phyloP scores from a whole-genome alignment of 2,888 invertebrate species.

The Chymomyza caudatula region DNA sequence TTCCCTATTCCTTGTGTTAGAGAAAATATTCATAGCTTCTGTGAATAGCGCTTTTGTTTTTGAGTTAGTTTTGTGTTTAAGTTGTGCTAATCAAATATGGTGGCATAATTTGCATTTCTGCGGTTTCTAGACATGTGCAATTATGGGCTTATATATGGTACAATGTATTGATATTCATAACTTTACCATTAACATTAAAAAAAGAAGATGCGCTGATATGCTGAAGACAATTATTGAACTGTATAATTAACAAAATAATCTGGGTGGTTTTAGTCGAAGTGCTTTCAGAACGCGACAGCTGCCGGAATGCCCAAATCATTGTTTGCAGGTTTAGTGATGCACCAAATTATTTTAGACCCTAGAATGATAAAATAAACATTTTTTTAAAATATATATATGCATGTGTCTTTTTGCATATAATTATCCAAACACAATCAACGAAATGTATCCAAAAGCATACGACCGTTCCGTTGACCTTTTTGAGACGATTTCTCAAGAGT shows the following conservation, averaged over 20 bases:
- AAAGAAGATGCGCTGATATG: slow-evolving; percentile 54
- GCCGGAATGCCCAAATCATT: neutral
- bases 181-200: slow-evolving; percentile 49
- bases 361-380: neutral
- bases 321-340: neutral
- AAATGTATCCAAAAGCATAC: no score
- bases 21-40: no score
- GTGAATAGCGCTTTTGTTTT: no score
- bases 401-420: no score
- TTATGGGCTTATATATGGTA: neutral
- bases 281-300: slow-evolving; percentile 9
- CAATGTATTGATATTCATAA: neutral
- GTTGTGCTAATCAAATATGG: neutral
- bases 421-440: no score
- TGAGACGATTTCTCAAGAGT: neutral
- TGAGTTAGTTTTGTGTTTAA: neutral
- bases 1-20: no score
- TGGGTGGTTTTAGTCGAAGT: slow-evolving; percentile 45
- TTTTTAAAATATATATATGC: neutral
- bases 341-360: neutral
- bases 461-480: no score
- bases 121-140: neutral
- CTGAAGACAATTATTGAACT: slow-evolving; percentile 53
- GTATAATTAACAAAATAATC: slow-evolving; percentile 54
- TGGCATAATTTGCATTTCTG: neutral